Conservation (phyloP, 2,797 vertebrate species). For the Vultur gryphus region DNA sequence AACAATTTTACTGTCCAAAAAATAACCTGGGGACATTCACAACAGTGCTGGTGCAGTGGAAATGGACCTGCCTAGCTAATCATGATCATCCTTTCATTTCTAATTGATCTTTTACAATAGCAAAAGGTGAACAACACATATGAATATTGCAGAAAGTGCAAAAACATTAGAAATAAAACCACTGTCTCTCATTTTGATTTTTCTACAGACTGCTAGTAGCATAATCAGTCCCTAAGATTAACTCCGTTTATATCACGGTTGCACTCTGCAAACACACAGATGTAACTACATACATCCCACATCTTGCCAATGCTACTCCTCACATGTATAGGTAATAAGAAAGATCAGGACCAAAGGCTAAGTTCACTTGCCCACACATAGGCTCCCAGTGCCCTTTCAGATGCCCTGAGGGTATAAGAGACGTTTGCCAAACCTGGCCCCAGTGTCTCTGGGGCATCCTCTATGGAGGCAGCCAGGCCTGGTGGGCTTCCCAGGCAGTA, state of each 20-base stretch:
- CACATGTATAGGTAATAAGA: accelerated
- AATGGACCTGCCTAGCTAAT: background rate
- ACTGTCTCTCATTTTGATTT: background rate
- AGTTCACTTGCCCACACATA: background rate
- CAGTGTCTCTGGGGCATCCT: background rate
- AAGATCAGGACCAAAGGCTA: background rate
- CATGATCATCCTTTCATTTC: background rate
- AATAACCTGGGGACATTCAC: background rate
- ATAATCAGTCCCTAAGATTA: background rate
- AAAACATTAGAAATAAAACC: background rate
- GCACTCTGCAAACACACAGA: background rate
- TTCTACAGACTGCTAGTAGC: background rate
- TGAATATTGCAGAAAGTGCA: background rate
- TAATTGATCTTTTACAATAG: background rate
- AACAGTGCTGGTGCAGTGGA: background rate
- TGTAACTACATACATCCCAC: background rate
- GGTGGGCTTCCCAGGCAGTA: background rate
- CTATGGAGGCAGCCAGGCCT: background rate
- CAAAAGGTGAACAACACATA: background rate
- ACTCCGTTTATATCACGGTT: accelerated
- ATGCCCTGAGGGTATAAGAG: background rate
- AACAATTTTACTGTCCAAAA: background rate
- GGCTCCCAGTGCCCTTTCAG: background rate
- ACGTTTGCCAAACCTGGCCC: background rate
- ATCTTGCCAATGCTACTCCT: background rate